phyloP scores from a whole-genome alignment of 2,797 vertebrate genomes.

The Bucorvus abyssinicus region DNA sequence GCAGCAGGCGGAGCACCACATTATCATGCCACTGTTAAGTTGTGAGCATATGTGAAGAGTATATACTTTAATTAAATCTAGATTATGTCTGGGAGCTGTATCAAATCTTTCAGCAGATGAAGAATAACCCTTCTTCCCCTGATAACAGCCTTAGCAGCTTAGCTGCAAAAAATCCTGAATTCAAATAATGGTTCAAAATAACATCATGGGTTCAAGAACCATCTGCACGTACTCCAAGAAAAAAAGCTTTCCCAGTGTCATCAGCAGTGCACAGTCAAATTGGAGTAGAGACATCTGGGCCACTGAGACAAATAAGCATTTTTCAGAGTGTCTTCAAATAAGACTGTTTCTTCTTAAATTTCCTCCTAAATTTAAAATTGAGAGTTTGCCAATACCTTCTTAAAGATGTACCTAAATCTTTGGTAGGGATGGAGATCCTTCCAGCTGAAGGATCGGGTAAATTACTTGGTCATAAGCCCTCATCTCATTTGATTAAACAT shows the following conservation, averaged over 20 bases:
- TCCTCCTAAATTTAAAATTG: not conserved
- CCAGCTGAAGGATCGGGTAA: not conserved
- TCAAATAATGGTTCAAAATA: not conserved
- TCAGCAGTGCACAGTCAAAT: not conserved
- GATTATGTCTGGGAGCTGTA: not conserved
- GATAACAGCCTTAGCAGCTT: not conserved
- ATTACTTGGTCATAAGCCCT: not conserved
- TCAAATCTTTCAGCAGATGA: not conserved
- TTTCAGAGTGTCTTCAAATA: not conserved
- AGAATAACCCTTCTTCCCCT: not conserved
- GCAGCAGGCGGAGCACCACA: not conserved
- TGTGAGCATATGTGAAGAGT: not conserved
- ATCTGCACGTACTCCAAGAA: not conserved
- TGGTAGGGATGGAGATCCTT: not conserved
- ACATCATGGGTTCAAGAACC: not conserved
- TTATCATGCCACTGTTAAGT: not conserved
- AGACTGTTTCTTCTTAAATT: not conserved
- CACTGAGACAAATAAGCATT: not conserved
- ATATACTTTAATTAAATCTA: not conserved
- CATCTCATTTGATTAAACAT: not conserved
- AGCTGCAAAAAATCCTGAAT: not conserved
- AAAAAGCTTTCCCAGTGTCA: not conserved
- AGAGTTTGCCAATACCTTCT: not conserved
- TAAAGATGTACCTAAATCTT: not conserved
- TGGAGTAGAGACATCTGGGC: not conserved